phyloP scores from a whole-genome alignment of 2,113 vertebrate genomes.

The Xiphorhynchus elegans region DNA sequence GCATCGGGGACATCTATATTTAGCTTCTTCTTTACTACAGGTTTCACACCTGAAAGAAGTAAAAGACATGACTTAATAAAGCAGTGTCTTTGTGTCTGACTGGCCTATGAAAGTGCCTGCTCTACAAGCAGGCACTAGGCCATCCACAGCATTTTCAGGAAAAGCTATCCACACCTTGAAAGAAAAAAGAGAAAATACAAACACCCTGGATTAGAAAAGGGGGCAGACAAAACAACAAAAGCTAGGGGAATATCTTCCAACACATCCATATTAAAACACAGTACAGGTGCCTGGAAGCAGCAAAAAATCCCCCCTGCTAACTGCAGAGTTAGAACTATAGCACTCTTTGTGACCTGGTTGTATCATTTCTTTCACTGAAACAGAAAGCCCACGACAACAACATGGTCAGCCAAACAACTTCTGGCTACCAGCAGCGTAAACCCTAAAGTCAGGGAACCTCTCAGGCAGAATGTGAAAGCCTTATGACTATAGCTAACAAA shows the following conservation, averaged over 20 bases:
- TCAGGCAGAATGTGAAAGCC: fast-evolving
- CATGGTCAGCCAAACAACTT: not conserved
- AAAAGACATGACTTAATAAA: not conserved
- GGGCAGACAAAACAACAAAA: not conserved
- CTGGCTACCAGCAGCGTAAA: not conserved
- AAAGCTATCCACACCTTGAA: not conserved
- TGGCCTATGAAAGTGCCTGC: not conserved
- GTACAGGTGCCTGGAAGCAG: fast-evolving
- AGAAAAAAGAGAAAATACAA: not conserved
- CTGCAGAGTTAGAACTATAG: not conserved
- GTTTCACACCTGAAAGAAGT: conserved; percentile 83
- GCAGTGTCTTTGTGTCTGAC: not conserved
- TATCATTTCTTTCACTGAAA: not conserved
- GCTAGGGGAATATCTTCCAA: not conserved
- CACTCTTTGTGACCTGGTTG: not conserved
- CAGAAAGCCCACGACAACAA: not conserved
- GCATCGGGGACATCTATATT: conserved; percentile 91
- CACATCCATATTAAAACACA: not conserved
- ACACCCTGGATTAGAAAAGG: not conserved
- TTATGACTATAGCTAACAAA: fast-evolving
- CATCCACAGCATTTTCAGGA: not conserved
- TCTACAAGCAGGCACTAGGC: not conserved
- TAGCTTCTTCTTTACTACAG: conserved; percentile 85
- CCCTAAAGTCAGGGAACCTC: too few species aligned
- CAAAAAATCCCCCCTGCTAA: too few species aligned